Evolutionary conservation across 2,888 invertebrate genomes (phyloP).

Genomic region (Agrenia bidenticulata): DNA sequence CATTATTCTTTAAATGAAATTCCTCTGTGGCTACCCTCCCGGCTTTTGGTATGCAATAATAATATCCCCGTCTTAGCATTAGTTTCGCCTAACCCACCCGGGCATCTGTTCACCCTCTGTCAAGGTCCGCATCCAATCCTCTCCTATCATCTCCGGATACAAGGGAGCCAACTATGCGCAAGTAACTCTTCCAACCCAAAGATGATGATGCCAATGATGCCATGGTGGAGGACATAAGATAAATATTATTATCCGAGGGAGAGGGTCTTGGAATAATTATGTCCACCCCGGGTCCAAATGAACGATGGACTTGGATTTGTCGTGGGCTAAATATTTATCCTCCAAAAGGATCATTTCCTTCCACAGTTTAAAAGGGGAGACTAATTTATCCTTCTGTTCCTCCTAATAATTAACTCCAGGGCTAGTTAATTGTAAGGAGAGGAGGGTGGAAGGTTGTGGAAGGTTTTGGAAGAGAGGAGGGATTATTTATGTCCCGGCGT

Average conservation of each 20-base stretch:
- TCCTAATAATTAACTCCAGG: constrained; percentile 21
- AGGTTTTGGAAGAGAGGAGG: too few species aligned
- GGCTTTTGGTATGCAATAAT: too few species aligned
- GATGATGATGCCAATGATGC: neutral
- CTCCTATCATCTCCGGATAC: too few species aligned
- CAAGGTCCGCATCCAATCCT: too few species aligned
- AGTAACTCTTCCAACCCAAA: neutral
- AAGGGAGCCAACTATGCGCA: too few species aligned
- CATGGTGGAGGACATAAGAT: neutral
- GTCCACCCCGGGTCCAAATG: constrained; percentile 26
- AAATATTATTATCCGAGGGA: neutral
- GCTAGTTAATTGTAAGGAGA: constrained; percentile 1
- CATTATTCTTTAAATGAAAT: constrained; percentile 27
- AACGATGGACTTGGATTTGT: constrained; percentile 41
- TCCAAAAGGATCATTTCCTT: constrained; percentile 44
- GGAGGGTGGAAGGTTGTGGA: neutral
- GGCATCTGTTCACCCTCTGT: too few species aligned
- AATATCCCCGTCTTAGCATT: too few species aligned
- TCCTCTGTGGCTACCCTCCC: constrained; percentile 26
- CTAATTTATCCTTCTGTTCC: constrained; percentile 6
- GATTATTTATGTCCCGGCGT: too few species aligned
- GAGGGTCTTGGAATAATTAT: too few species aligned
- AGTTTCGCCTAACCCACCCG: too few species aligned
- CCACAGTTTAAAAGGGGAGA: constrained; percentile 9
- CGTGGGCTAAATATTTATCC: constrained; percentile 42